Evolutionary conservation across 2,797 vertebrate species (phyloP).

Genomic region (Chelon labrosus): DNA sequence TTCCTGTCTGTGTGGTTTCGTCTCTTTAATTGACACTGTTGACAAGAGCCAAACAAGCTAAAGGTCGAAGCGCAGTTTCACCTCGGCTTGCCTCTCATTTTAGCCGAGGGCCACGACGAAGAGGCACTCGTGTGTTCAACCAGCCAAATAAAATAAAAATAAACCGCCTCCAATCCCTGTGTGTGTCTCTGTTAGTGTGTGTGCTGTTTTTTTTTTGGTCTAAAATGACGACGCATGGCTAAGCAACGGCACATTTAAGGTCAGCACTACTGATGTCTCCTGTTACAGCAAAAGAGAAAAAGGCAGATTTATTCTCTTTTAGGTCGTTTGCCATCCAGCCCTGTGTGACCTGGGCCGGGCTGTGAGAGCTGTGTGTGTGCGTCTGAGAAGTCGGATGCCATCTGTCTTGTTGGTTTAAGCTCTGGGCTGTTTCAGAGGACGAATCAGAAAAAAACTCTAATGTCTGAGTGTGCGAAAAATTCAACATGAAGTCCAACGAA

Average conservation of each 20-base stretch:
- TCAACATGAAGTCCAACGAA: background rate
- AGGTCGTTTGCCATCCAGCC: constrained; percentile 3
- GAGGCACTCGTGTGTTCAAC: constrained; percentile 40
- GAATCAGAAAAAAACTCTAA: background rate
- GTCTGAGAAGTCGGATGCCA: constrained; percentile 13
- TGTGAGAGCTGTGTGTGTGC: background rate
- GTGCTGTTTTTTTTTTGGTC: constrained; percentile 8
- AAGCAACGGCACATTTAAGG: constrained; percentile 39
- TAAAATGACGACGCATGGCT: constrained; percentile 44
- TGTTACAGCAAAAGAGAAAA: constrained; percentile 24
- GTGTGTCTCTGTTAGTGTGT: constrained; percentile 7
- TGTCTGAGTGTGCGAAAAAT: constrained; percentile 8
- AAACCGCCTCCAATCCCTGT: background rate
- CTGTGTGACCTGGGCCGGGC: constrained; percentile 7
- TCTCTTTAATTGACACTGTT: constrained; percentile 40
- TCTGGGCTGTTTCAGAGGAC: constrained; percentile 8
- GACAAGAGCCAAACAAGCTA: constrained; percentile 34
- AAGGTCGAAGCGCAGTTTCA: constrained; percentile 17
- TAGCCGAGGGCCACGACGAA: background rate
- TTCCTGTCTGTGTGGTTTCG: constrained; percentile 4
- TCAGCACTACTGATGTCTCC: constrained; percentile 53
- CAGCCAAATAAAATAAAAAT: constrained; percentile 13
- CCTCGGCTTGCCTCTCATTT: constrained; percentile 10
- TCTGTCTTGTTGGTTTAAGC: constrained; percentile 29
- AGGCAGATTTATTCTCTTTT: background rate